Evolutionary conservation across 2,797 vertebrate species (phyloP), one percentile per base, ranked within the genome.

Genomic region (Momotus momota): DNA sequence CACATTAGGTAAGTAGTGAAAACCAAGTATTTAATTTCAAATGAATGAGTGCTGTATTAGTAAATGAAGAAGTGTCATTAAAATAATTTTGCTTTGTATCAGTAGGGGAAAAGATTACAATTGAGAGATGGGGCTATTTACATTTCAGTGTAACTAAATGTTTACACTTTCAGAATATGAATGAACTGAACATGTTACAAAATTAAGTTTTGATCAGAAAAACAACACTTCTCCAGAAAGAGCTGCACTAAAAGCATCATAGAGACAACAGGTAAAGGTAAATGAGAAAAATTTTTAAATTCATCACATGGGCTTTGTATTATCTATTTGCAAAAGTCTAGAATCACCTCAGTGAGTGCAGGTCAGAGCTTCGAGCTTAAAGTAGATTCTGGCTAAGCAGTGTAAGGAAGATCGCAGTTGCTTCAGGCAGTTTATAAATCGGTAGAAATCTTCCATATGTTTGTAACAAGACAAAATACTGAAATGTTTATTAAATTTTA

Each of bases 221-320:
- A 86, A 60, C 12, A n/a, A 29, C 0, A 3, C 10, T 79, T 51
- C 57, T 26, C 43, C 85, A 43, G 41, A 60, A 82, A 86, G 3
- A 79, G 41, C 6, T 72, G 43, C 26, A 45, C 49, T 87, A 74
- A 62, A 82, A 84, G 43, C 35, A 89, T 10, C 2, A 0, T 14
- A 41, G 38, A 27, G 46, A 83, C 61, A 71, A 67, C 0, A 14
- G 26, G 9, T 22, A 65, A 88, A 66, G 54, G 43, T 67, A 86
- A 77, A 54, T 23, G 6, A 83, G 22, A 86, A 45, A 12, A 38
- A 62, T 20, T 81, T 85, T 6, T 3, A 82, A 40, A 77, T 46
- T 15, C 61, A 2, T 23, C 0, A 0, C 22, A 61, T 10, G 6
- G 19, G n/a, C n/a, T 77, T 81, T 18, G 22, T 65, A 22, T 26